Evolutionary conservation across 2,888 invertebrate genomes (phyloP), one percentile per base, ranked within the genome.

Genomic region (Iphiclides podalirius): DNA sequence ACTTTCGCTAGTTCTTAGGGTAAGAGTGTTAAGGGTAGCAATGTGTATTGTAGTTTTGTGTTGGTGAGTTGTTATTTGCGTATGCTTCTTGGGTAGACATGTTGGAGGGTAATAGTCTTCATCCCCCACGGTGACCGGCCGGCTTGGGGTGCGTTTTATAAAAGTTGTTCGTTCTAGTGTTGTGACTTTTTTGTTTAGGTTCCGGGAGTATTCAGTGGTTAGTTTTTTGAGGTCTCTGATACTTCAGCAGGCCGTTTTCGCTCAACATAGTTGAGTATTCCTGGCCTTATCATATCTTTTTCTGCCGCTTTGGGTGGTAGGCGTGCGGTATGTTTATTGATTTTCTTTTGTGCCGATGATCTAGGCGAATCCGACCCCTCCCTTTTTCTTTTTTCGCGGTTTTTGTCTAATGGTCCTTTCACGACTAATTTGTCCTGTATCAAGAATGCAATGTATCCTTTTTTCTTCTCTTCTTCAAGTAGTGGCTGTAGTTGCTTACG

Each of bases 381-480:
- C 35, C 49, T 52, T 16, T 50, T 53, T 36, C 56, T 48, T 44
- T 53, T 52, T 16, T 53, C 51, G 9, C 33, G 8, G 14, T 23
- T 40, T 23, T 14, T 15, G n/a, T 45, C 35, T 26, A 9, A 8
- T 41, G 33, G 12, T 45, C 39, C 47, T 11, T 44, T 54, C 7
- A 54, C 35, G 7, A 53, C 15, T 11, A 55, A 16, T 42, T 55
- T 53, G 15, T 55, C 52, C 7, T 52, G 34, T 38, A 39, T 43
- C 14, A 55, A 20, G 9, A 31, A 47, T 0, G 52, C 53, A 16
- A 42, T 39, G 8, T 53, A 53, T 31, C 55, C 51, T 16, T 49
- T 49, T 16, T 50, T 39, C 11, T 44, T 49, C 39, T 50, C 52
- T 26, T 37, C 47, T 28, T 44, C 43, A 1, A 52, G 3, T 28